Conservation (phyloP, 1,140 invertebrate species). For the Ectropis grisescens region DNA sequence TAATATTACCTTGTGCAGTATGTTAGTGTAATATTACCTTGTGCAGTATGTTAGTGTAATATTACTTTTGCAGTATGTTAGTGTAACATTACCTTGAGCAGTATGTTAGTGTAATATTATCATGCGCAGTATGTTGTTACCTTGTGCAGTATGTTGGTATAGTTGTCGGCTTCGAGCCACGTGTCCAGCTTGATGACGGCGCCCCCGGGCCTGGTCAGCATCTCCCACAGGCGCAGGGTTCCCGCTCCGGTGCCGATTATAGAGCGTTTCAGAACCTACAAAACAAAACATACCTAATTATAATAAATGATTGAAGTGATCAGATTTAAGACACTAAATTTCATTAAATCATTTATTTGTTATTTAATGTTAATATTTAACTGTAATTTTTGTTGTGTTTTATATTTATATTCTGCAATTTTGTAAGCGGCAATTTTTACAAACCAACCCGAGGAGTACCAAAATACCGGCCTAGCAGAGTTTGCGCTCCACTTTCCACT, state of each 20-base stretch:
- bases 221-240: slow-evolving; percentile 42
- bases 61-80: background rate
- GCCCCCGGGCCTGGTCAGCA: slow-evolving; percentile 26
- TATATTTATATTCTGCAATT: too few relatives aligned
- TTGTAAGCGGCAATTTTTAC: too few relatives aligned
- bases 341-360: too few relatives aligned
- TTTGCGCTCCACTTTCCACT: too few relatives aligned
- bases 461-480: too few relatives aligned
- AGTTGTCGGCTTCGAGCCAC: slow-evolving; percentile 57
- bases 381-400: too few relatives aligned
- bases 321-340: too few relatives aligned
- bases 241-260: slow-evolving; percentile 47
- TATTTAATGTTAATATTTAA: too few relatives aligned
- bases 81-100: too few relatives aligned
- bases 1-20: too few relatives aligned
- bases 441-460: too few relatives aligned
- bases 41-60: background rate
- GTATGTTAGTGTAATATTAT: background rate
- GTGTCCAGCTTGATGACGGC: slow-evolving; percentile 37
- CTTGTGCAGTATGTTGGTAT: slow-evolving; percentile 64
- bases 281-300: background rate
- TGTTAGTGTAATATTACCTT: background rate
- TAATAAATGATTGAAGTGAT: too few relatives aligned
- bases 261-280: slow-evolving; percentile 39
- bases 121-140: slow-evolving; percentile 12